Conservation (phyloP, 2,797 vertebrate species). For the Pangasius krempfi region DNA sequence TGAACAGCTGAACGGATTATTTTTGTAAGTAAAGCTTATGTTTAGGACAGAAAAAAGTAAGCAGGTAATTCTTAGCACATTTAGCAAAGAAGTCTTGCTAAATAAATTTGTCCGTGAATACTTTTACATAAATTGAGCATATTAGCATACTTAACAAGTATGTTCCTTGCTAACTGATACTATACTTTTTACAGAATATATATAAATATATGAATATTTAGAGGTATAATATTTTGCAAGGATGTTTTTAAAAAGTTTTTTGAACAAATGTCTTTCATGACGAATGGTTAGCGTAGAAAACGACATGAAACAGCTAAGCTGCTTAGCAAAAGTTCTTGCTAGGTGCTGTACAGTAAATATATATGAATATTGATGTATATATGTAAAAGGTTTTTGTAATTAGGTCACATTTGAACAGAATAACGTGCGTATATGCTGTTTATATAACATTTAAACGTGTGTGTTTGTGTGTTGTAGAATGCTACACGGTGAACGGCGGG, state of each 20-base stretch:
- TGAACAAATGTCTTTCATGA: background rate
- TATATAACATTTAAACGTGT: background rate
- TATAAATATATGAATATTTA: too few relatives aligned
- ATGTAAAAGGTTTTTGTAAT: background rate
- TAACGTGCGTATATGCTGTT: background rate
- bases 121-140: background rate
- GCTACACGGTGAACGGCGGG: conserved; percentile 92
- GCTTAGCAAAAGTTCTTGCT: too few relatives aligned
- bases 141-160: background rate
- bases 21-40: too few relatives aligned
- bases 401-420: background rate
- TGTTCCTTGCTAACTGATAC: background rate
- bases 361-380: background rate
- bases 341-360: background rate
- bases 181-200: background rate
- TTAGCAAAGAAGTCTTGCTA: background rate
- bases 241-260: background rate
- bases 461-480: conserved; percentile 79
- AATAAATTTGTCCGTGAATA: background rate
- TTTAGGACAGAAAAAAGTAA: too few relatives aligned
- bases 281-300: background rate
- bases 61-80: background rate
- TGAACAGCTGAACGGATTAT: too few relatives aligned
- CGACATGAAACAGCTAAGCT: too few relatives aligned
- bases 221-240: background rate